Evolutionary conservation across 2,888 invertebrate genomes (phyloP), one percentile per base, ranked within the genome.

Genomic region (Alviniconcha strummeri): DNA sequence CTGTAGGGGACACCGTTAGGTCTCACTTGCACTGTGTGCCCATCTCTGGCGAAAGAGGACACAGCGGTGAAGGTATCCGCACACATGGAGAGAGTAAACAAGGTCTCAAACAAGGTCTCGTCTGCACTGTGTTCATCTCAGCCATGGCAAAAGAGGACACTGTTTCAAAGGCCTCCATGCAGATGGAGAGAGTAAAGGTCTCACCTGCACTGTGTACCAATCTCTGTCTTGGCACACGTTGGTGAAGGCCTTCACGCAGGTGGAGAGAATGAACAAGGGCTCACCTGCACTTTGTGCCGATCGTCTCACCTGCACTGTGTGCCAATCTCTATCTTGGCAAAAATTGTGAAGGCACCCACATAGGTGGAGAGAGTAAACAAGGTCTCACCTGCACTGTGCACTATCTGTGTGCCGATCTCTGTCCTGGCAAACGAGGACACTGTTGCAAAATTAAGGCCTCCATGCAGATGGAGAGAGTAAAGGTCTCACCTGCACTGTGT

Each of bases 251-350:
- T 3, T 3, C 36, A 36, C 36, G 3, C 36, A 36, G 36, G 36
- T 3, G 36, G 36, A 36, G 36, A 36, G 36, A 36, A 3, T 36
- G 36, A 36, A 36, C 36, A 36, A 36, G 36, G 36, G 0, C 84
- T 60, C 19, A 84, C 84, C 80, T 78, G 82, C 84, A 84, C 36
- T 78, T 36, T 1, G 57, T 79, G 17, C 67, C 79, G 4, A 64
- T 69, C n/a, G 36, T 36, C 3, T 36, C 36, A 36, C 36, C 36
- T 36, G 36, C 36, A 36, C 36, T 36, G 36, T 36, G 36, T 36
- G 36, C 36, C 36, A 36, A 3, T 3, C 36, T 36, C 36, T 36
- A 36, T 36, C 36, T 36, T 36, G 36, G 36, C 36, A 36, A 36
- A 36, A 36, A 36, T 36, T 0, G 36, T 36, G 36, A 36, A 36